A percentile compares a stretch with the other conserved stretches of the same genome.
phyloP scores from a whole-genome alignment of 1,140 invertebrate species.

The Nylanderia fulva region DNA sequence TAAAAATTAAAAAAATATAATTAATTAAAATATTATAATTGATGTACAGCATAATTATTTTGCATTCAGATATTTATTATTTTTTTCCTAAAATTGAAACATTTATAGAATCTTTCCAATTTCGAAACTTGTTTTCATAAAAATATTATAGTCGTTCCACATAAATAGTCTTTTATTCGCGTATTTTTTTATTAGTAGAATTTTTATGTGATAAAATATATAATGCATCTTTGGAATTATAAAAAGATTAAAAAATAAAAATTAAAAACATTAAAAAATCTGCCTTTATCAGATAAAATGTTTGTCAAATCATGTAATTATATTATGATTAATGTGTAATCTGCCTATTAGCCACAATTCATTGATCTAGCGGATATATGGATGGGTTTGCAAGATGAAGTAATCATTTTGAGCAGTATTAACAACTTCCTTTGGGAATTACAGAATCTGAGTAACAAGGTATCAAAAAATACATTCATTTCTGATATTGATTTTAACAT shows the following conservation, averaged over 20 bases:
- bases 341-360: constrained; percentile 87
- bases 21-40: background rate
- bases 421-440: constrained; percentile 86
- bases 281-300: background rate
- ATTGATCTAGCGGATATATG: constrained; percentile 88
- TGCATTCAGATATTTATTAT: background rate
- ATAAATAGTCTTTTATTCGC: background rate
- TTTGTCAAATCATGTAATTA: background rate
- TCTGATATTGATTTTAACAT: background rate
- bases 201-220: constrained; percentile 6
- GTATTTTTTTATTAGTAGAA: background rate
- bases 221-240: background rate
- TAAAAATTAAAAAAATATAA: constrained; percentile 3
- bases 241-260: background rate
- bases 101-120: background rate
- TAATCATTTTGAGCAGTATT: constrained; percentile 87
- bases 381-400: constrained; percentile 88
- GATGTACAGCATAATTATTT: background rate
- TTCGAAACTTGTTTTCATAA: background rate
- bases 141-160: background rate
- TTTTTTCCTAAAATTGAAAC: background rate
- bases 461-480: constrained; percentile 73
- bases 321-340: constrained; percentile 20
- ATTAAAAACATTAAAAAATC: constrained; percentile 9
- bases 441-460: constrained; percentile 84